Base-by-base conservation (phyloP, 2,113 vertebrate genomes). In the Uropsilus gracilis region DNA sequence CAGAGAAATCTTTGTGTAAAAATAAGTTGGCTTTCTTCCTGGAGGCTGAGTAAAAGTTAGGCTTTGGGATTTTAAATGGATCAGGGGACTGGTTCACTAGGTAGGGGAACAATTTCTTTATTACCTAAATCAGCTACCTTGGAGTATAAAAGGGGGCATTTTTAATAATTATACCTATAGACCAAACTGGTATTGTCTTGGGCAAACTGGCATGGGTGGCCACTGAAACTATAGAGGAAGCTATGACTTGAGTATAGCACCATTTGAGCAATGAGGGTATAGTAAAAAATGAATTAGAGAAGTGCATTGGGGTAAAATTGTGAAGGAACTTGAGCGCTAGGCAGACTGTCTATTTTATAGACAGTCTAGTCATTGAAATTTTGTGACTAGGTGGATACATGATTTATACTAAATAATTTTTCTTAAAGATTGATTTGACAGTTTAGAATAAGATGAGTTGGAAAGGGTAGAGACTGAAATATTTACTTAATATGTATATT, bases 1-100 rank as follows among this genome's bases (percentile, higher is more conserved):
- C 63, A 85, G 68, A 90, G 12, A 42, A 71, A 11, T 9, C 16
- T 92, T 95, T 90, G n/a, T 32, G 16, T 88, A 77, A 85, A 90
- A 89, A 44, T 72, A 85, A 72, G 34, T 63, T 63, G 26, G 2
- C 8, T 32, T 46, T 37, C 86, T n/a, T 84, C 80, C 48, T 37
- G 76, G 44, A 12, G 12, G 6, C 32, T 72, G 42, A 92, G 7
- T 71, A 64, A 44, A 16, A 64, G 39, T 73, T 64, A 68, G 63
- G 22, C 48, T 82, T 86, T 64, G 37, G 39, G 59, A 83, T 50
- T 44, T 80, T 42, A 82, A 71, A 37, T 71, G 76, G 57, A 24
- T 72, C 42, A 89, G 1, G 2, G n/a, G 37, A 50, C 9, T 12
- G 1, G 78, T n/a, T n/a, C n/a, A n/a, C 30, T 34, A 76, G 12